These are phyloP conservation scores for Automeris io DNA, from an alignment of 2,888 invertebrate species.

Conservation along the genomic window DNA sequence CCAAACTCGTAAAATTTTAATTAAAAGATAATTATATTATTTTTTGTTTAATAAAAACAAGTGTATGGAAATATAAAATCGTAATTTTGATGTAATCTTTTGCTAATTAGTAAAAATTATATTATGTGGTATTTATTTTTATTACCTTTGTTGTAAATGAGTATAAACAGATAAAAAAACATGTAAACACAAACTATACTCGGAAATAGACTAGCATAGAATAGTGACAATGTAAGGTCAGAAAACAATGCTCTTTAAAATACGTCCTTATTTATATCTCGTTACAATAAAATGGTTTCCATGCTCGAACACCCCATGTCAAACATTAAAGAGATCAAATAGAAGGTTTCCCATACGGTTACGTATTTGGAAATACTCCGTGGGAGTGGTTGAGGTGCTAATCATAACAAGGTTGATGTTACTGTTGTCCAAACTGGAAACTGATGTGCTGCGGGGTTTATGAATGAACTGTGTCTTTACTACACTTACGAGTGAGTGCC, in stretches of 20 bases:
- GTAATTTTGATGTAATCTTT: no score
- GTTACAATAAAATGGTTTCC: conserved; percentile 12
- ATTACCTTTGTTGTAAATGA: no score
- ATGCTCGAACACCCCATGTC: conserved; percentile 14
- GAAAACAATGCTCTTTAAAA: conserved; percentile 1
- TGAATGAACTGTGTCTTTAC: conserved; percentile 5
- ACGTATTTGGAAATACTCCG: conserved; percentile 48
- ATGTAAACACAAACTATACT: no score
- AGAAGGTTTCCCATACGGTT: conserved; percentile 49
- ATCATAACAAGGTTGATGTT: conserved; percentile 53
- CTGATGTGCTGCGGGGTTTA: neutral
- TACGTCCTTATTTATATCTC: conserved; percentile 8
- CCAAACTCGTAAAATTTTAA: no score
- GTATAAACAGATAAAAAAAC: no score
- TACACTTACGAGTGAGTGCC: no score
- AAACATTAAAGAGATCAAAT: conserved; percentile 37
- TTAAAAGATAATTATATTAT: no score
- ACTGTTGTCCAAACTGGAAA: conserved; percentile 4
- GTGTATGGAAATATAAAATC: no score
- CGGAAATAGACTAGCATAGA: neutral
- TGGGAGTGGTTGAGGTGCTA: conserved; percentile 68
- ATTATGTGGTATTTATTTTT: no score
- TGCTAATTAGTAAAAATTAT: no score
- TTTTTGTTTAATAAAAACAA: no score
- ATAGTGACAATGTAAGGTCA: neutral